Percentiles rank a stretch among this genome's conserved stretches.
These are phyloP conservation scores for Scaptomyza montana DNA, from an alignment of 1,140 invertebrate genomes.

Conservation along the genomic window DNA sequence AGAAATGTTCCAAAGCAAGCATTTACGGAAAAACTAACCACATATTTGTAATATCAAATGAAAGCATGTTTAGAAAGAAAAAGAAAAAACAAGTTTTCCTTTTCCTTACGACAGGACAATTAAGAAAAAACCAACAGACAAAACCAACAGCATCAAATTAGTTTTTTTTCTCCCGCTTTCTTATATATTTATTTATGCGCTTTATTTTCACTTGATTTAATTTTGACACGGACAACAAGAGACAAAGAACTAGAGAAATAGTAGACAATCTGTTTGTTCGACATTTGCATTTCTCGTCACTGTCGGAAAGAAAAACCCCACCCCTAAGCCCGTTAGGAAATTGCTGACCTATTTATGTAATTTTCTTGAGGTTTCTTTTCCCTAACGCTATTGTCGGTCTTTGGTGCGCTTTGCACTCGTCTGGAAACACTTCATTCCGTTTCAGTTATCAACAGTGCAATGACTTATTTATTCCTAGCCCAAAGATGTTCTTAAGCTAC, in stretches of 20 bases:
- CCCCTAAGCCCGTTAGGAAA: slow-evolving; percentile 24
- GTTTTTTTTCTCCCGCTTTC: slow-evolving; percentile 43
- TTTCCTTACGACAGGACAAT: slow-evolving; percentile 46
- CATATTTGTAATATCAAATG: slow-evolving; percentile 39
- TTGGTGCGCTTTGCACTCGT: slow-evolving; percentile 38
- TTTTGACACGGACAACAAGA: slow-evolving; percentile 52
- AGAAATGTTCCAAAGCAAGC: not conserved
- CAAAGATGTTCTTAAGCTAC: not conserved
- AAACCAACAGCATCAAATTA: slow-evolving; percentile 43
- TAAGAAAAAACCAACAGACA: slow-evolving; percentile 52
- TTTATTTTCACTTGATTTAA: slow-evolving; percentile 76
- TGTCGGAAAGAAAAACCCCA: slow-evolving; percentile 9
- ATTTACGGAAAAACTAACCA: slow-evolving; percentile 32
- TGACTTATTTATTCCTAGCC: slow-evolving; percentile 46
- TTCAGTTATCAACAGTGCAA: slow-evolving; percentile 61
- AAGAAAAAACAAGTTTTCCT: slow-evolving; percentile 36
- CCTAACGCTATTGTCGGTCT: not conserved
- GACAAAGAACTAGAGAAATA: not conserved
- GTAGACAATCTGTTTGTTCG: slow-evolving; percentile 49
- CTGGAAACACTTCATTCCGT: slow-evolving; percentile 75
- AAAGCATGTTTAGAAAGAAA: slow-evolving; percentile 27
- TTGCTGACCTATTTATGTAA: slow-evolving; percentile 71
- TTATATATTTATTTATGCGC: slow-evolving; percentile 72
- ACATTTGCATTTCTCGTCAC: slow-evolving; percentile 65
- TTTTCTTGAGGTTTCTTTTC: slow-evolving; percentile 56